Evolutionary conservation across 30 jellyfish, hydroid and myxozoan species (phyloP).

Genomic region (Turritopsis dohrnii): DNA sequence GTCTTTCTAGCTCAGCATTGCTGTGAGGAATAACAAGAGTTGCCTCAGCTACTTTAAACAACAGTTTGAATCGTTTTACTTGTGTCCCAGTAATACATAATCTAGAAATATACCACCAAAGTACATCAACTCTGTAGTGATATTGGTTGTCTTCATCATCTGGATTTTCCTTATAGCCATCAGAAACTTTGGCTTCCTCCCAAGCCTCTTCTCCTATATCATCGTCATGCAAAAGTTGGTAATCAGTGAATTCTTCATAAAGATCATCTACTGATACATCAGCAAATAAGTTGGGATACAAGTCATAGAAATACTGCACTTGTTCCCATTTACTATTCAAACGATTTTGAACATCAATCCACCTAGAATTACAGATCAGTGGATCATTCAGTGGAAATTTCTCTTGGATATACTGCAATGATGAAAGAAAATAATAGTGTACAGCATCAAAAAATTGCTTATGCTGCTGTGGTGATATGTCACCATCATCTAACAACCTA

Average conservation of each 20-base stretch:
- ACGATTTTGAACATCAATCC: conserved; percentile 44
- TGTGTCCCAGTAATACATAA: conserved; percentile 34
- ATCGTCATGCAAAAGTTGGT: conserved; percentile 33
- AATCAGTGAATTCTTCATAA: conserved; percentile 51
- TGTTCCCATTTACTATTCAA: conserved; percentile 31
- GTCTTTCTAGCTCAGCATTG: conserved; percentile 51
- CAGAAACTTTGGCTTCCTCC: conserved; percentile 42
- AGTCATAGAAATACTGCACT: conserved; percentile 41
- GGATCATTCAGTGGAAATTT: conserved; percentile 20
- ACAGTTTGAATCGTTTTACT: conserved; percentile 34
- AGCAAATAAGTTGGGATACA: conserved; percentile 23
- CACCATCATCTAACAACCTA: no score
- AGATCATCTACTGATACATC: conserved; percentile 26
- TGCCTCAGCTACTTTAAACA: conserved; percentile 47
- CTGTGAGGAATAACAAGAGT: conserved; percentile 51
- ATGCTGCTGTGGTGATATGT: no score
- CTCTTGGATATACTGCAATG: no score
- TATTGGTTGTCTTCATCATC: conserved; percentile 15
- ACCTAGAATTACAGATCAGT: conserved; percentile 26
- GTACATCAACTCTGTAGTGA: no score
- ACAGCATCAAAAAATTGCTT: no score
- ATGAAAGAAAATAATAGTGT: no score
- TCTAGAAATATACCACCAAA: conserved; percentile 33
- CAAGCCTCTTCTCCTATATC: conserved; percentile 31
- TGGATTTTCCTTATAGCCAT: conserved; percentile 22